Percentiles rank a stretch among this genome's conserved stretches.
phyloP scores from a whole-genome alignment of 2,888 invertebrate species.

The Aphodius granarius region DNA sequence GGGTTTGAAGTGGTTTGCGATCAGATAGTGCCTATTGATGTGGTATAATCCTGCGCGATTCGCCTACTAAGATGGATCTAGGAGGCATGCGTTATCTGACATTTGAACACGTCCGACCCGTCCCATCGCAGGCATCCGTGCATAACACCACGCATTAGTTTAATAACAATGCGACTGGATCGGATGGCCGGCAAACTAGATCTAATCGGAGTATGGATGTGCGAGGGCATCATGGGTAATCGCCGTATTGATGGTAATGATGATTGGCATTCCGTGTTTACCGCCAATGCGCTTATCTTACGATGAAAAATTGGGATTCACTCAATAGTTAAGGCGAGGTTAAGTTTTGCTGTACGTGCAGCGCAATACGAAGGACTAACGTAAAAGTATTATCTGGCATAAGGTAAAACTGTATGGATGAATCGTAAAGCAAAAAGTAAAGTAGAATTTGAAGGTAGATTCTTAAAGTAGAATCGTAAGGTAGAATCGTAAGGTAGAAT shows the following conservation, averaged over 20 bases:
- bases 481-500: too few relatives aligned
- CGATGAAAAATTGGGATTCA: not conserved
- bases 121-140: constrained; percentile 3
- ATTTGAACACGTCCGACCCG: constrained; percentile 12
- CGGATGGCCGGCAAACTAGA: not conserved
- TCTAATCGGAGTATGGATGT: not conserved
- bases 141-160: not conserved
- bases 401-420: too few relatives aligned
- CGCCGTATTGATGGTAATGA: not conserved
- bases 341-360: too few relatives aligned
- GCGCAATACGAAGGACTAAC: too few relatives aligned
- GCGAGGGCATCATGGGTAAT: not conserved
- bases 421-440: too few relatives aligned
- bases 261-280: not conserved
- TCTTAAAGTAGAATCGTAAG: too few relatives aligned
- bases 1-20: not conserved
- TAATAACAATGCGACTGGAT: not conserved
- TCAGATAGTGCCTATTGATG: constrained; percentile 12
- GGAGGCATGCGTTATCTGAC: constrained; percentile 18
- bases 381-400: too few relatives aligned
- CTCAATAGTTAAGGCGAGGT: too few relatives aligned
- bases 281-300: not conserved
- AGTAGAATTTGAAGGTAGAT: too few relatives aligned
- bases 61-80: constrained; percentile 18
- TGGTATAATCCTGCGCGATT: constrained; percentile 15